phyloP scores from a whole-genome alignment of 2,113 vertebrate species.

The Pantherophis guttatus region DNA sequence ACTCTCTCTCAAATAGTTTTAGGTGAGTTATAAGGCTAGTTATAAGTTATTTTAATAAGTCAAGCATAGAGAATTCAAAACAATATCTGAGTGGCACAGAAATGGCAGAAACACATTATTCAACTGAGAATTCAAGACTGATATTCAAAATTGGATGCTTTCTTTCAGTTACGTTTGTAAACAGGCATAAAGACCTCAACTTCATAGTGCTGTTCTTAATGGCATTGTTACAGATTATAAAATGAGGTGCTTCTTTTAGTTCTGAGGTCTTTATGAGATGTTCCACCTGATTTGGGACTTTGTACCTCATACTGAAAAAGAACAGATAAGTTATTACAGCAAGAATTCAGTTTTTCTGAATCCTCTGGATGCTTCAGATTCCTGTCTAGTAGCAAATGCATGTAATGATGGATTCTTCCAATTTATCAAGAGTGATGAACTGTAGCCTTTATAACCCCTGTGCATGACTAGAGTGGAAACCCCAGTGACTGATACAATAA shows the following conservation, averaged over 20 bases:
- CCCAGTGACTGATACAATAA: background rate
- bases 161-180: background rate
- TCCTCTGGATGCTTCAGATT: background rate
- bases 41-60: background rate
- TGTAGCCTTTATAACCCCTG: background rate
- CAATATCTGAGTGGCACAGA: background rate
- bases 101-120: background rate
- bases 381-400: background rate
- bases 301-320: background rate
- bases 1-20: background rate
- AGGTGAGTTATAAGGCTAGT: background rate
- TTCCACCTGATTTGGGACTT: background rate
- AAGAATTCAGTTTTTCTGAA: background rate
- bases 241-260: background rate
- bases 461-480: background rate
- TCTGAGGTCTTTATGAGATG: background rate
- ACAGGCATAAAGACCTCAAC: background rate
- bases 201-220: background rate
- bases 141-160: background rate
- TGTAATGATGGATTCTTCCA: background rate
- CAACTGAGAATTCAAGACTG: background rate
- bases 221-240: background rate
- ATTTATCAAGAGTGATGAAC: constrained; percentile 17
- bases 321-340: constrained; percentile 1
- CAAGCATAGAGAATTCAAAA: background rate